These are phyloP conservation scores for Thinocorus orbignyianus DNA, from an alignment of 2,113 vertebrate species.

Conservation along the genomic window DNA sequence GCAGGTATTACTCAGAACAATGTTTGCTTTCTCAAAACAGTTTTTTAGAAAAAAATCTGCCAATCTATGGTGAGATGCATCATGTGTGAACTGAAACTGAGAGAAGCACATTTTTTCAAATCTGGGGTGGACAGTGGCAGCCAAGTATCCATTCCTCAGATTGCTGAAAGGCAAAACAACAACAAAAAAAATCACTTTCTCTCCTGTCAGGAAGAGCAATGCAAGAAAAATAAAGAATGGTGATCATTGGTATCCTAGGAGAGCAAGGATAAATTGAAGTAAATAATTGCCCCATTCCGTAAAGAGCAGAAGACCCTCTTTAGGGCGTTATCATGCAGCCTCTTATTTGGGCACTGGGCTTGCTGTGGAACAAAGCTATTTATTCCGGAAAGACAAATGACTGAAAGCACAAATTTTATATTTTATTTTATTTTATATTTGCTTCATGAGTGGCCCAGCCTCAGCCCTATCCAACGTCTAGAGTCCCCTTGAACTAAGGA, in stretches of 20 bases:
- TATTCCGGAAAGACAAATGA: not conserved
- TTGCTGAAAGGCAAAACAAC: not conserved
- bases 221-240: not conserved
- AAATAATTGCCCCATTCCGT: fast-evolving
- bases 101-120: not conserved
- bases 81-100: not conserved
- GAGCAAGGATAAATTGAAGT: not conserved
- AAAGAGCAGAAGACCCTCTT: not conserved
- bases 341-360: not conserved
- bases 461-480: not conserved
- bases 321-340: not conserved
- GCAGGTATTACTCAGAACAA: no score
- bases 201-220: not conserved
- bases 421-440: not conserved
- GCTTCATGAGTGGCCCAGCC: not conserved
- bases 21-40: not conserved
- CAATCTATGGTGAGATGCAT: not conserved
- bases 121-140: not conserved
- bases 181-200: not conserved
- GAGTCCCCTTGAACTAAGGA: not conserved
- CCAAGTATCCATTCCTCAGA: not conserved
- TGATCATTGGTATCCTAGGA: not conserved
- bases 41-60: not conserved
- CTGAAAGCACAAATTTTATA: not conserved
- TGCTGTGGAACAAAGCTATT: not conserved